A percentile compares a stretch with the other conserved stretches of the same genome.
Conservation (phyloP, 2,888 invertebrate genomes). For the Hydrotaea diabolus region DNA sequence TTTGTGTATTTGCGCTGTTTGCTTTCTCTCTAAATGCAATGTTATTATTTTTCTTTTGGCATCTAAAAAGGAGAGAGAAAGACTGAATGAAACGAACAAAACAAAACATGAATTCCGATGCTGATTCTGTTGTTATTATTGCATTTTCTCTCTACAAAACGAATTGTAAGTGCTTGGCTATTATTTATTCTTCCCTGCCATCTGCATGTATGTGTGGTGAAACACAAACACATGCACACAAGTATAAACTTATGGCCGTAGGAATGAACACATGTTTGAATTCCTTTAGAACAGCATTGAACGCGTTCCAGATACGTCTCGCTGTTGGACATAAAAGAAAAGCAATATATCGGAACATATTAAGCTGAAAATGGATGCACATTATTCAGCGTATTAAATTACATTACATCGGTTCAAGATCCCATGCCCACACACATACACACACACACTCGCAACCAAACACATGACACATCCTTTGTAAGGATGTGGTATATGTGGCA, state of each 20-base stretch:
- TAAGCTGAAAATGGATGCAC: constrained; percentile 79
- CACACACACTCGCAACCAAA: not conserved
- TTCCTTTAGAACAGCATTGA: not conserved
- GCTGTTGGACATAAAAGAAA: constrained; percentile 58
- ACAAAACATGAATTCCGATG: constrained; percentile 58
- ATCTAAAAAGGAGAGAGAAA: constrained; percentile 48
- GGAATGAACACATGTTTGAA: constrained; percentile 24
- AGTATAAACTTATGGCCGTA: not conserved
- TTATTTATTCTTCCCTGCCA: constrained; percentile 53
- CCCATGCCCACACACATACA: constrained; percentile 32
- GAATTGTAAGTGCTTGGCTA: constrained; percentile 46
- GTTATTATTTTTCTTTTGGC: constrained; percentile 64
- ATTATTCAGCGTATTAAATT: constrained; percentile 78
- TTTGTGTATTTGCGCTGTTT: constrained; percentile 54
- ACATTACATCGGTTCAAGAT: constrained; percentile 72
- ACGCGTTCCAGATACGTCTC: not conserved
- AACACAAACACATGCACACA: not conserved
- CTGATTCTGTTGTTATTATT: constrained; percentile 53
- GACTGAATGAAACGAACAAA: constrained; percentile 20
- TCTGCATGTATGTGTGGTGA: constrained; percentile 9
- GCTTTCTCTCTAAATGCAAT: constrained; percentile 52
- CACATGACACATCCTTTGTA: not conserved
- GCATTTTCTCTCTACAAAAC: constrained; percentile 53
- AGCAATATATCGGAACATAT: constrained; percentile 71
- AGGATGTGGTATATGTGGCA: constrained; percentile 9